These are phyloP conservation scores for Drosophila prolongata DNA, from an alignment of 2,888 invertebrate species.

Conservation along the genomic window DNA sequence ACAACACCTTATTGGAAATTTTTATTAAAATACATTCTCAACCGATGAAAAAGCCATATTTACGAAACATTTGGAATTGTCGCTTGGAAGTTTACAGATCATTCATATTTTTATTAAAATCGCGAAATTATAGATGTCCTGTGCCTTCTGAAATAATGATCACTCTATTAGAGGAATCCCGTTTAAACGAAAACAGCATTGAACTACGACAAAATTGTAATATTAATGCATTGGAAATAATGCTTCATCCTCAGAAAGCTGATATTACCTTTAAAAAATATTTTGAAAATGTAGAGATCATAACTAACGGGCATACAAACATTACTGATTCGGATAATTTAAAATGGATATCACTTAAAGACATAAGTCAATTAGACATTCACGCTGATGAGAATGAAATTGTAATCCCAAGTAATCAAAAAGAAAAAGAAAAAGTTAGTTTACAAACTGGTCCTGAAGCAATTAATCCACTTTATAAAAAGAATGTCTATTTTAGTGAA, in stretches of 20 bases:
- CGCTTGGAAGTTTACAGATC: conserved; percentile 21
- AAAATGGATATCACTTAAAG: background rate
- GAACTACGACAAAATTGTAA: conserved; percentile 1
- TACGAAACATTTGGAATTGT: background rate
- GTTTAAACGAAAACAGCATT: conserved; percentile 2
- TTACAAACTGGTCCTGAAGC: background rate
- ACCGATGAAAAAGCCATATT: background rate
- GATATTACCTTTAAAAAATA: conserved; percentile 13
- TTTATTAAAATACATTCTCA: conserved; percentile 13
- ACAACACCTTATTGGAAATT: conserved; percentile 21
- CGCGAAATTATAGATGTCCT: conserved; percentile 15
- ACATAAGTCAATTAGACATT: background rate
- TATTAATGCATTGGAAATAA: conserved; percentile 4
- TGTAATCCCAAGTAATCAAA: background rate
- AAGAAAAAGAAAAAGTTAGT: background rate
- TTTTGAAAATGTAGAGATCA: background rate
- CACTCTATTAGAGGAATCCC: conserved; percentile 15
- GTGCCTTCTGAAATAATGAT: conserved; percentile 25
- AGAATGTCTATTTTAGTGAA: background rate
- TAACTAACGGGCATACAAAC: background rate
- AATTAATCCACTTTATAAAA: background rate
- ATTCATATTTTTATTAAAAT: conserved; percentile 15
- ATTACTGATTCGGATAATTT: background rate
- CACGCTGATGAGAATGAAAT: background rate
- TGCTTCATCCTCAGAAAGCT: conserved; percentile 26